A percentile compares a stretch with the other conserved stretches of the same genome.
Evolutionary conservation across 1,140 invertebrate genomes (phyloP).

Genomic region (Eubasilissa regina): DNA sequence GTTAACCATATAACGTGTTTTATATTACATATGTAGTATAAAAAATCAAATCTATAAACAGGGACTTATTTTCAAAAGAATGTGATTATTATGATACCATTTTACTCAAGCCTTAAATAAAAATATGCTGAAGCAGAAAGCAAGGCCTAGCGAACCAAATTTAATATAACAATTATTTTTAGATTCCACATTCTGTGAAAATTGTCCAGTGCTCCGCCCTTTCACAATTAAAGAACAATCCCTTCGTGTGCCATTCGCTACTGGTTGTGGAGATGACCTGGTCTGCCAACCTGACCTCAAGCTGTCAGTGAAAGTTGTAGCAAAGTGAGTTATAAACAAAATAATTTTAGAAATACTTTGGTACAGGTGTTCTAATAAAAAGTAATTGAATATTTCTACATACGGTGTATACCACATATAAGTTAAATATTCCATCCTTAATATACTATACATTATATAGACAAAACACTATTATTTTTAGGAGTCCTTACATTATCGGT

Average conservation of each 20-base stretch:
- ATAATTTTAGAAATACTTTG: conserved; percentile 20
- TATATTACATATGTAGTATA: no score
- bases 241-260: conserved; percentile 52
- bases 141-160: no score
- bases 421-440: neutral
- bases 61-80: no score
- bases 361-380: no score
- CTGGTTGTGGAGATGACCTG: conserved; percentile 50
- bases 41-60: no score
- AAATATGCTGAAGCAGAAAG: no score
- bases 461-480: conserved; percentile 25
- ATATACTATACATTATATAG: no score
- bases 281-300: conserved; percentile 52
- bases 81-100: no score
- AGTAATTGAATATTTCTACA: no score
- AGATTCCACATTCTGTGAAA: conserved; percentile 51
- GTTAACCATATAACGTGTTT: no score
- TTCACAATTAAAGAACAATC: conserved; percentile 9
- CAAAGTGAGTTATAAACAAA: conserved; percentile 30
- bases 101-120: no score
- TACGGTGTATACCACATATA: neutral
- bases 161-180: conserved; percentile 23
- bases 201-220: conserved; percentile 52
- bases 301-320: conserved; percentile 17
- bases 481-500: conserved; percentile 51